Conservation (phyloP, 2,888 invertebrate species). For the Hypercompe scribonia region DNA sequence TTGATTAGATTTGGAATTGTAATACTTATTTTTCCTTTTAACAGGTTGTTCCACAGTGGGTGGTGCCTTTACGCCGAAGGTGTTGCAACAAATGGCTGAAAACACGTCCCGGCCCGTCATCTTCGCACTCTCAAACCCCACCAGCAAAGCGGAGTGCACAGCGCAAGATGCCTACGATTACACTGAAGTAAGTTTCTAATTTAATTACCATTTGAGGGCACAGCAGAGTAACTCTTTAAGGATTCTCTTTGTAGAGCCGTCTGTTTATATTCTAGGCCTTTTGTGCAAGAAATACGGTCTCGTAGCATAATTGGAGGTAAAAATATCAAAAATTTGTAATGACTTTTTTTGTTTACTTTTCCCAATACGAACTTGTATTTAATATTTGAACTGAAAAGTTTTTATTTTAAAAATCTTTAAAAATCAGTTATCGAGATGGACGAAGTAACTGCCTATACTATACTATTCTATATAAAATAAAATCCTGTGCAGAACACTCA, state of each 20-base stretch:
- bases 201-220: neutral
- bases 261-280: neutral
- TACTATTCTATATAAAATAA: too few species aligned
- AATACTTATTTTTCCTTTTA: neutral
- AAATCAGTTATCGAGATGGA: too few species aligned
- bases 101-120: slow-evolving; percentile 96
- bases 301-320: neutral
- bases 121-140: slow-evolving; percentile 99
- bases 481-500: too few species aligned
- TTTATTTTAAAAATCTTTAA: too few species aligned
- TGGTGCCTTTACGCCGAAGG: slow-evolving; percentile 95
- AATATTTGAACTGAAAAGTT: too few species aligned
- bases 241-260: neutral
- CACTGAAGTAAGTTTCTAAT: slow-evolving; percentile 89
- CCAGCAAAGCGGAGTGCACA: slow-evolving; percentile 98
- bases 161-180: slow-evolving; percentile 97
- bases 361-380: too few species aligned
- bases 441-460: too few species aligned
- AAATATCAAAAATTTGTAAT: too few species aligned
- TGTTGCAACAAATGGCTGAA: slow-evolving; percentile 94
- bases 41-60: slow-evolving; percentile 96
- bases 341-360: too few species aligned
- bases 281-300: neutral
- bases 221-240: too few species aligned
- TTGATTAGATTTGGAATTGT: too few species aligned